Evolutionary conservation across 2,113 vertebrate genomes (phyloP).

Genomic region (Myocastor coypus): DNA sequence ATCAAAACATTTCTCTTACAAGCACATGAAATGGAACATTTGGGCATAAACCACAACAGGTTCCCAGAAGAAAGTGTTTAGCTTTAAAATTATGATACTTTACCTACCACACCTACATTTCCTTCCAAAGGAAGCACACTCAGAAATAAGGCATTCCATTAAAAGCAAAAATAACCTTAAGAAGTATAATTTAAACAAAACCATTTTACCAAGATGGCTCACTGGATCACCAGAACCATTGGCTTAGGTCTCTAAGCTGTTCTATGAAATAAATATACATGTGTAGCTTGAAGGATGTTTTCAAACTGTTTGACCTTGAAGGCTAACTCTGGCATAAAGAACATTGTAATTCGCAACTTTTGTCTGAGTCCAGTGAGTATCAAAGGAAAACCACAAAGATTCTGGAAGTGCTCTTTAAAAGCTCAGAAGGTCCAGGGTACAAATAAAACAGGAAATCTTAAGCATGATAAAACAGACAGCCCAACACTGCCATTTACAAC

Average conservation of each 20-base stretch:
- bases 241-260: neutral
- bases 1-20: neutral
- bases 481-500: neutral
- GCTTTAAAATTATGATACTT: neutral
- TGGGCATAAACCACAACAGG: neutral
- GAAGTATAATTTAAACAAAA: constrained; percentile 19
- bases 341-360: neutral
- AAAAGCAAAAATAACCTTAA: neutral
- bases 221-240: neutral
- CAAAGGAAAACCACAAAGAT: neutral
- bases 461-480: neutral
- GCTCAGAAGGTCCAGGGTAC: neutral
- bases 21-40: neutral
- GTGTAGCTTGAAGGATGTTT: neutral
- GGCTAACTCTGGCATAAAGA: neutral
- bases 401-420: neutral
- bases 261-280: neutral
- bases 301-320: neutral
- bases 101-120: neutral
- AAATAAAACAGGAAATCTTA: neutral
- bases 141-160: neutral
- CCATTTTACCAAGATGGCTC: neutral
- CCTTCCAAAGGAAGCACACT: neutral
- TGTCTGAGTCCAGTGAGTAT: neutral
- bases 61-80: constrained; percentile 2